Evolutionary conservation across 2,113 vertebrate species (phyloP), one percentile per base, ranked within the genome.

Genomic region (Campylomormyrus tamandua): DNA sequence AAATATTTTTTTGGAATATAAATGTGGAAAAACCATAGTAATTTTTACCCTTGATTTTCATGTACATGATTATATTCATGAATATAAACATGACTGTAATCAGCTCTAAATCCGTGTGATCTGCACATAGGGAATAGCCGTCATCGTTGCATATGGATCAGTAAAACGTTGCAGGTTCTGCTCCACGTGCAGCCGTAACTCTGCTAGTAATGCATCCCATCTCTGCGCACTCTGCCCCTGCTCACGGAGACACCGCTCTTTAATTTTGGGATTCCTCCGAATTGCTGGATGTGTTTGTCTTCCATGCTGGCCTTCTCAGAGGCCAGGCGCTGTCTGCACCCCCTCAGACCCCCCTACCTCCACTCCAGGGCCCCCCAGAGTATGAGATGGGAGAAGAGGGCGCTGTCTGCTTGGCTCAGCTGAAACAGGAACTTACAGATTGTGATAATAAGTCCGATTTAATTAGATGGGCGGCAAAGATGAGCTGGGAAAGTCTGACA

Each of bases 381-480:
- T 74, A 58, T 24, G 83, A 58, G 83, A 87, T 4, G 11, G 19
- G 53, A 86, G 2, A 42, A 52, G 49, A 31, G 15, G 83, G 58
- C 11, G n/a, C n/a, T n/a, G 27, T 50, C 50, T 27, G 62, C 86
- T 46, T 39, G 27, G 48, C 84, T 90, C 84, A 52, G 50, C 45
- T 87, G 56, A 87, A 87, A 52, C 24, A 46, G 50, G n/a, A 42
- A 56, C 48, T 46, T 48, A 53, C 19, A 21, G 89, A 90, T 88
- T 90, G 88, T 21, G 87, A 80, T 88, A 56, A 90, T 62, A 85
- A 87, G 52, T 88, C 89, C 27, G 49, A 80, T 83, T 89, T 89
- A 89, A 89, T 89, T 90, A 88, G 91, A n/a, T 49, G 66, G 77
- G 83, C 66, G 3, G 39, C 42, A 50, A 87, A 87, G 24, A 77